These are phyloP conservation scores for Alviniconcha strummeri DNA, from an alignment of 2,888 invertebrate species.

Conservation along the genomic window DNA sequence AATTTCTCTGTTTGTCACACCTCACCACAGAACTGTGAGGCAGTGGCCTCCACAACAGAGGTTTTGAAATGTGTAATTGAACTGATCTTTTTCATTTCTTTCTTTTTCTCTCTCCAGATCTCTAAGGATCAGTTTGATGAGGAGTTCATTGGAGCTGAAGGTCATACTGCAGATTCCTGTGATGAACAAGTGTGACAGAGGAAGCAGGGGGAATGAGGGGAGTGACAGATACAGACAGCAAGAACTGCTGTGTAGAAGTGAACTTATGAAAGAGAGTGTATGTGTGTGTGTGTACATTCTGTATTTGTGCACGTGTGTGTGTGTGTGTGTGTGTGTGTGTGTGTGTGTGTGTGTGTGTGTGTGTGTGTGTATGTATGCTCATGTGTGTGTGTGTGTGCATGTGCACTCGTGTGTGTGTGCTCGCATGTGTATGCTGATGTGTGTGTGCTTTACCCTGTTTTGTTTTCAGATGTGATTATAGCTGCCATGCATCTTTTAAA, in stretches of 20 bases:
- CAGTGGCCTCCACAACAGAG: too few relatives aligned
- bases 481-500: too few relatives aligned
- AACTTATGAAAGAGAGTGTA: too few relatives aligned
- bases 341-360: conserved; percentile 14
- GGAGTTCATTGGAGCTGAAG: conserved; percentile 30
- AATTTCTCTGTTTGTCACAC: too few relatives aligned
- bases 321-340: conserved; percentile 1
- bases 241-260: too few relatives aligned
- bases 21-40: too few relatives aligned
- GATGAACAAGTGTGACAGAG: background rate
- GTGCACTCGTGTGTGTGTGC: too few relatives aligned
- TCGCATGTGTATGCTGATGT: background rate
- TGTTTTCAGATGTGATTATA: too few relatives aligned
- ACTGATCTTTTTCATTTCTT: background rate
- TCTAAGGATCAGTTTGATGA: conserved; percentile 40
- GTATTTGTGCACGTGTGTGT: too few relatives aligned
- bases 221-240: background rate
- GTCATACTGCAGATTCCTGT: background rate
- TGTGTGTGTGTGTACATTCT: background rate
- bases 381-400: background rate
- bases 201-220: background rate
- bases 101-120: conserved; percentile 35
- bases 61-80: background rate
- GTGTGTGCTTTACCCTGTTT: background rate
- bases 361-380: background rate